Evolutionary conservation across 2,888 invertebrate species (phyloP), one percentile per base, ranked within the genome.

Genomic region (Ephialtes manifestator): DNA sequence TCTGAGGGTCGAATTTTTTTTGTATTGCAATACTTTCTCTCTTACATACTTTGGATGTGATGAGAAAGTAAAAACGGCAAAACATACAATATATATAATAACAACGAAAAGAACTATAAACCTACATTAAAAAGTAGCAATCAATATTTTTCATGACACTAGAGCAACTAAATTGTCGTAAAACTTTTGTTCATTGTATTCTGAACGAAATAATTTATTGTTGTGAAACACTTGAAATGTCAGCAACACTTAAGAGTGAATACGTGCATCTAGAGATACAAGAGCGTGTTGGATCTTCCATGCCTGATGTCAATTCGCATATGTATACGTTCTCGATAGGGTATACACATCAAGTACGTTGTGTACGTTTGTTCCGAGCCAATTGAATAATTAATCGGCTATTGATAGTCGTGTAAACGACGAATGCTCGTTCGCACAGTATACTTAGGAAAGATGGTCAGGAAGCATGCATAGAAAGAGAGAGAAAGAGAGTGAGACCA

Each of bases 361-460:
- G 70, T 71, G 71, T 76, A 75, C 63, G 83, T 75, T 83, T 71
- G 39, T 58, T 63, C 65, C 71, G 15, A 67, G 63, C 15, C 55
- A 68, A 74, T 74, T 84, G 63, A 84, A 84, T 81, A 78, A 84
- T 84, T 78, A 53, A 84, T 81, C 15, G 68, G 74, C 60, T 81
- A 84, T 86, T 80, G 84, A 86, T 86, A 80, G 77, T 72, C 81
- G 81, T 79, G 84, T 82, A 81, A 86, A 86, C 76, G 80, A 71
- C 67, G 72, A 86, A 80, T 84, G 82, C 74, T 72, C 70, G 84
- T 76, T 86, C 79, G 80, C 80, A 72, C 79, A 71, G 46, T 65
- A 83, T 87, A 67, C 80, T 55, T 3, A 18, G 70, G 31, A 8
- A 51, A 20, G 43, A 58, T 5, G 48, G 46, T 31, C 39, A 18